phyloP scores from a whole-genome alignment of 2,888 invertebrate genomes.

The Dasypogon diadema region DNA sequence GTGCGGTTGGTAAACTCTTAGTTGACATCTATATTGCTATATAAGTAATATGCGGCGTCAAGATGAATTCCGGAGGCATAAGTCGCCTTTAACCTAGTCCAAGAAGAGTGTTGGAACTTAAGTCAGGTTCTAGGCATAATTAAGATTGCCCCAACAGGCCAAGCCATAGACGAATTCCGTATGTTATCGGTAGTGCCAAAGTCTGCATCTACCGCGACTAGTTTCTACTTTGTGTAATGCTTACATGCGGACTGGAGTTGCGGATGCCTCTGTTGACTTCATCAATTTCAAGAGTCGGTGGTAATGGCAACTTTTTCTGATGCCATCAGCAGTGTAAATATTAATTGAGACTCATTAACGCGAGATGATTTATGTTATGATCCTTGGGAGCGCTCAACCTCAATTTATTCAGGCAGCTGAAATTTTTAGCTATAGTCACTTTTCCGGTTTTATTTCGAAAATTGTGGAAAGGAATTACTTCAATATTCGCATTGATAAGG shows the following conservation, averaged over 20 bases:
- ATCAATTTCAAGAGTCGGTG: slow-evolving; percentile 39
- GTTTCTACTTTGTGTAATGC: too few species aligned
- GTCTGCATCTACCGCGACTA: slow-evolving; percentile 27
- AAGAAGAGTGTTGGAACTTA: not conserved
- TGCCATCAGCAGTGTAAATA: slow-evolving; percentile 55
- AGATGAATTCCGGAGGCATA: slow-evolving; percentile 17
- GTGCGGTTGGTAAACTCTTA: too few species aligned
- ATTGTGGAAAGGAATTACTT: too few species aligned
- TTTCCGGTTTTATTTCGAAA: too few species aligned
- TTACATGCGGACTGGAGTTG: not conserved
- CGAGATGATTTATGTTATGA: slow-evolving; percentile 51
- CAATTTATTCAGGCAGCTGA: too few species aligned
- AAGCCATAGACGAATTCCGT: not conserved
- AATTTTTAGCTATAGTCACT: too few species aligned
- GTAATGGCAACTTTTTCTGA: slow-evolving; percentile 49
- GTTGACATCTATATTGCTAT: too few species aligned
- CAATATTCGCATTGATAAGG: too few species aligned
- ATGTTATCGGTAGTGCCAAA: slow-evolving; percentile 6
- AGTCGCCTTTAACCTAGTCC: slow-evolving; percentile 11
- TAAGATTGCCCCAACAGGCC: slow-evolving; percentile 2
- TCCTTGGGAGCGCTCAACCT: too few species aligned
- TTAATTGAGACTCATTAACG: slow-evolving; percentile 55
- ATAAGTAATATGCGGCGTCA: not conserved
- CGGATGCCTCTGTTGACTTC: slow-evolving; percentile 33
- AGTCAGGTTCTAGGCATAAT: slow-evolving; percentile 4